Evolutionary conservation across 2,888 invertebrate genomes (phyloP).

Genomic region (Octodonta nipae): DNA sequence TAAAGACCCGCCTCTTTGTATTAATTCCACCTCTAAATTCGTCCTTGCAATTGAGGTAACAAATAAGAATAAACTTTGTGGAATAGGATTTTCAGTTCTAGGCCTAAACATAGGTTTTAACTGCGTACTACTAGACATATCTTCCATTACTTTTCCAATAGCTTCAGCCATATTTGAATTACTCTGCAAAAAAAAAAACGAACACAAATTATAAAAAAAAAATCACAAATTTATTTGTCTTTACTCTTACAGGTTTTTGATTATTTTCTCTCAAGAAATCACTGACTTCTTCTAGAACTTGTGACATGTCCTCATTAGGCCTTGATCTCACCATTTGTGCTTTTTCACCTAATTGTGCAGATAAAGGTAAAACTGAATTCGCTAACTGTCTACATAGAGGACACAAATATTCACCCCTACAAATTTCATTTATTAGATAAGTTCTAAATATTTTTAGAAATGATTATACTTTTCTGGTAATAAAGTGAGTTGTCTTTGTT

Average conservation of each 20-base stretch:
- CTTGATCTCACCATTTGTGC: constrained; percentile 50
- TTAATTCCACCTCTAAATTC: constrained; percentile 84
- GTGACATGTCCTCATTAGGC: constrained; percentile 36
- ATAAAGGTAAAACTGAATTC: constrained; percentile 77
- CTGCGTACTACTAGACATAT: constrained; percentile 79
- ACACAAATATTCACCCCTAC: constrained; percentile 79
- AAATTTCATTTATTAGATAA: too few relatives aligned
- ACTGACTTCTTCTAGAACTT: constrained; percentile 38
- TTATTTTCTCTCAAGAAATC: constrained; percentile 56
- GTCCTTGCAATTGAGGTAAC: constrained; percentile 80
- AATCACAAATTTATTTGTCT: too few relatives aligned
- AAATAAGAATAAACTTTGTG: constrained; percentile 71
- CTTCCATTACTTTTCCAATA: constrained; percentile 86
- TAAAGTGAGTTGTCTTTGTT: constrained; percentile 61
- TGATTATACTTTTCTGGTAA: constrained; percentile 49
- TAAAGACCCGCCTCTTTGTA: constrained; percentile 76
- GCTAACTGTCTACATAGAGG: constrained; percentile 87
- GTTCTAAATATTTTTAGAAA: constrained; percentile 4
- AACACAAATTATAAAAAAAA: too few relatives aligned
- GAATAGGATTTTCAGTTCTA: constrained; percentile 48
- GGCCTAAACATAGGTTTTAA: constrained; percentile 67
- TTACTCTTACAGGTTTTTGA: constrained; percentile 45
- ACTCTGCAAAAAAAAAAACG: too few relatives aligned
- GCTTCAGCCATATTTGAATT: constrained; percentile 68
- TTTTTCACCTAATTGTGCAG: constrained; percentile 55